phyloP scores from a whole-genome alignment of 2,888 invertebrate genomes.

The Drosophila quinaria region DNA sequence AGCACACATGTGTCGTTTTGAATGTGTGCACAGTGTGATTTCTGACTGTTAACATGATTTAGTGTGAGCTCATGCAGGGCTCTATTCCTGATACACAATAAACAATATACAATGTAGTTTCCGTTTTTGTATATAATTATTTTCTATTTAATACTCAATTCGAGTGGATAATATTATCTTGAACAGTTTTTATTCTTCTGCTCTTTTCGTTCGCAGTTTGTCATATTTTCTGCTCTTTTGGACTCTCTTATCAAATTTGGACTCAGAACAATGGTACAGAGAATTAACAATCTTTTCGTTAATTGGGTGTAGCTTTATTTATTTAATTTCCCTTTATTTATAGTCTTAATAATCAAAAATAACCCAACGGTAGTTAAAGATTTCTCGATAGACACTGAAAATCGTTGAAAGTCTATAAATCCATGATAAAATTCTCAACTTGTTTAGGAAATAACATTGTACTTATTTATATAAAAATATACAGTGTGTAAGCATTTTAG shows the following conservation, averaged over 20 bases:
- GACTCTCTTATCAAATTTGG: neutral
- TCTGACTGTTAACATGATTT: no score
- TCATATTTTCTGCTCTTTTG: slow-evolving; percentile 4
- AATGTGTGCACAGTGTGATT: no score
- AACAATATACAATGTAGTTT: no score
- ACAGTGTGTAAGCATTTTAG: slow-evolving; percentile 8
- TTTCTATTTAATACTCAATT: neutral
- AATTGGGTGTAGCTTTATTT: neutral
- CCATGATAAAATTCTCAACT: neutral
- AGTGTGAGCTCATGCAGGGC: no score
- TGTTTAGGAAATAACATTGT: neutral
- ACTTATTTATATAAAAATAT: neutral
- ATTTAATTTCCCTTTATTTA: neutral
- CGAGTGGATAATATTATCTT: slow-evolving; percentile 1
- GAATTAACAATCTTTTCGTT: neutral
- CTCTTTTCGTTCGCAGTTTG: neutral
- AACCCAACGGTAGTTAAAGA: neutral
- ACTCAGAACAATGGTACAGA: neutral
- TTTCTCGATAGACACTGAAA: neutral
- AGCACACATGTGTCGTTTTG: no score
- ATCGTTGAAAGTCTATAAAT: neutral
- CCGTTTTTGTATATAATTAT: no score
- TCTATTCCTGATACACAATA: no score
- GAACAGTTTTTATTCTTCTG: neutral
- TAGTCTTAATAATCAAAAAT: neutral